A percentile compares a stretch with the other conserved stretches of the same genome.
Conservation (phyloP, 1,140 invertebrate genomes). For the Elysia chlorotica region DNA sequence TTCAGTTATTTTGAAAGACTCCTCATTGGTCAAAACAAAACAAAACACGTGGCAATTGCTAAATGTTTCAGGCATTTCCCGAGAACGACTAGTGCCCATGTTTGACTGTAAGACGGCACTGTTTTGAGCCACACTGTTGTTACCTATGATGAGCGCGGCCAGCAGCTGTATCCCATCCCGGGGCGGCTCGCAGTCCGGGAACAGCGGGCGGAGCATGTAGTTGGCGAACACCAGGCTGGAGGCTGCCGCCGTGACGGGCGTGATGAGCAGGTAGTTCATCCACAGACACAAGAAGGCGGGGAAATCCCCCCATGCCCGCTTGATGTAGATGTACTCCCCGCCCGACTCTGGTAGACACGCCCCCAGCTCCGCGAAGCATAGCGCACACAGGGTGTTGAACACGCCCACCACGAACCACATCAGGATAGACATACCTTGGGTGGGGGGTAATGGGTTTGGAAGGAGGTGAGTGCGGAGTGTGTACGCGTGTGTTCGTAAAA, state of each 20-base stretch:
- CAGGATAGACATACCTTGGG: slow-evolving; percentile 77
- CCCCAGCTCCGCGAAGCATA: slow-evolving; percentile 97
- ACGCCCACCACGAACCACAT: slow-evolving; percentile 82
- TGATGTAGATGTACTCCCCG: slow-evolving; percentile 96
- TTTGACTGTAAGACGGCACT: too few species aligned
- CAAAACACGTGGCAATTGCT: background rate
- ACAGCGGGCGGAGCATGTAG: slow-evolving; percentile 90
- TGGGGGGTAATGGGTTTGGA: too few species aligned
- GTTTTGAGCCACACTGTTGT: slow-evolving; percentile 15
- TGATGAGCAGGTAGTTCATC: slow-evolving; percentile 70
- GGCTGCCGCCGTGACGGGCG: slow-evolving; percentile 92
- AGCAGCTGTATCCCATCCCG: slow-evolving; percentile 34
- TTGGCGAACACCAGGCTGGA: slow-evolving; percentile 94
- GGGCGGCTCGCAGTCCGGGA: slow-evolving; percentile 62
- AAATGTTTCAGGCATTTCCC: background rate
- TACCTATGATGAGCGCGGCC: slow-evolving; percentile 47
- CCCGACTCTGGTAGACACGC: slow-evolving; percentile 91
- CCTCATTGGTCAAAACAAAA: background rate
- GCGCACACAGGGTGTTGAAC: slow-evolving; percentile 75
- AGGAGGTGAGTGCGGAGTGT: too few species aligned
- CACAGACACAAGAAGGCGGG: slow-evolving; percentile 94
- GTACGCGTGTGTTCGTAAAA: too few species aligned
- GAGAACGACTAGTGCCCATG: too few species aligned
- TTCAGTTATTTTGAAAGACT: background rate
- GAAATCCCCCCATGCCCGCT: slow-evolving; percentile 77